Conservation (phyloP, 2,888 invertebrate genomes). For the Pollenia angustigena region DNA sequence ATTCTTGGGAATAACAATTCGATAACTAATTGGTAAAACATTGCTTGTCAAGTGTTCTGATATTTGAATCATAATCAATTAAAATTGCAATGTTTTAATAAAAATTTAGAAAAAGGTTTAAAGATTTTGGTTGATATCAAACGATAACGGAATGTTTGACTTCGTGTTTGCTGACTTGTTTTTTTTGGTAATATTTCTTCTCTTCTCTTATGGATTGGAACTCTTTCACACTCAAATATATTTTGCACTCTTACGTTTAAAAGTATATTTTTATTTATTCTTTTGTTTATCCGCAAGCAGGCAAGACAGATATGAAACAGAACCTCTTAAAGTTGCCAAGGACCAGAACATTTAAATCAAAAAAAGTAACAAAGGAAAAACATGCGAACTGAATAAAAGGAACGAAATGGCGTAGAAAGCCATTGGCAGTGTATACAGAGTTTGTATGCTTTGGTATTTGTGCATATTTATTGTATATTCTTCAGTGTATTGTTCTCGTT, state of each 20-base stretch:
- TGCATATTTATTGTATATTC: neutral
- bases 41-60: no score
- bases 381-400: neutral
- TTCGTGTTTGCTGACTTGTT: no score
- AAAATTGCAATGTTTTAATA: no score
- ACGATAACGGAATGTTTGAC: no score
- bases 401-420: neutral
- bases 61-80: no score
- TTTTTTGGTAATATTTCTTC: no score
- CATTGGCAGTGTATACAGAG: neutral
- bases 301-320: neutral
- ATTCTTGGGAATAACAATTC: no score
- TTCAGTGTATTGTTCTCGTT: neutral
- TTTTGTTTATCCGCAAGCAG: slow-evolving; percentile 21
- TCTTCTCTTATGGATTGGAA: no score
- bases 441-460: neutral
- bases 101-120: no score
- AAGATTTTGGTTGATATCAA: no score
- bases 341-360: neutral
- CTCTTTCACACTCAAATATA: no score
- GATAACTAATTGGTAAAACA: no score
- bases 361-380: slow-evolving; percentile 9
- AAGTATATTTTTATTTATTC: neutral
- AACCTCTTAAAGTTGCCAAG: slow-evolving; percentile 3
- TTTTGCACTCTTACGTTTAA: neutral